These are phyloP conservation scores for Helicoverpa assulta DNA, from an alignment of 2,888 invertebrate genomes.

Conservation along the genomic window DNA sequence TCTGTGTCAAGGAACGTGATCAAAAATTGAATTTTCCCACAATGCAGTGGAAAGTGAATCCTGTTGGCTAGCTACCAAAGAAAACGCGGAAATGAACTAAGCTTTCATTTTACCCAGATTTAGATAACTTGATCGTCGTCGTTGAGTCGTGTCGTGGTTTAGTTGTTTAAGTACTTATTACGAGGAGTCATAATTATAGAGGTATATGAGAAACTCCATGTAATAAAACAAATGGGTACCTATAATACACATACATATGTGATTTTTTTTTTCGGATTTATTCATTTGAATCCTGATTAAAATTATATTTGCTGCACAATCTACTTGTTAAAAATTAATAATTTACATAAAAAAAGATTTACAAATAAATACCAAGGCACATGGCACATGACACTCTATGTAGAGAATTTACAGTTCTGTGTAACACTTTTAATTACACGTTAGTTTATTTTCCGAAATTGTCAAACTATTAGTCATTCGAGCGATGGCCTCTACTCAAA, in stretches of 20 bases:
- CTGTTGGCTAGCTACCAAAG: slow-evolving; percentile 45
- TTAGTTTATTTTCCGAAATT: not conserved
- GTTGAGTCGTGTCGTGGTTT: no score
- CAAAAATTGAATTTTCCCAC: slow-evolving; percentile 19
- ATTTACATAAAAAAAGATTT: no score
- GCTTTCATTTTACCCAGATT: slow-evolving; percentile 13
- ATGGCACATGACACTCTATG: not conserved
- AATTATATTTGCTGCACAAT: no score
- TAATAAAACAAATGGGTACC: no score
- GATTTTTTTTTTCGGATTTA: no score
- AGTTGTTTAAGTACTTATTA: no score
- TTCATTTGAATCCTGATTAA: no score
- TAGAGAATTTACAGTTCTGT: not conserved
- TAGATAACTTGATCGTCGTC: not conserved
- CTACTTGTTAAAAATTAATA: no score
- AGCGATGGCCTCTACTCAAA: not conserved
- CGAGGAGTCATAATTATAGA: no score
- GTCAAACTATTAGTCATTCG: not conserved
- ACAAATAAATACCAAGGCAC: no score
- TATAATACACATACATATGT: no score
- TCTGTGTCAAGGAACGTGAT: slow-evolving; percentile 4
- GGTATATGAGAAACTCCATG: no score
- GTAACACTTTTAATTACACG: not conserved
- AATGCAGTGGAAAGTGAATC: slow-evolving; percentile 41
- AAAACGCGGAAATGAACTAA: not conserved